Conservation (phyloP, 2,888 invertebrate genomes). For the Lysandra bellargus region DNA sequence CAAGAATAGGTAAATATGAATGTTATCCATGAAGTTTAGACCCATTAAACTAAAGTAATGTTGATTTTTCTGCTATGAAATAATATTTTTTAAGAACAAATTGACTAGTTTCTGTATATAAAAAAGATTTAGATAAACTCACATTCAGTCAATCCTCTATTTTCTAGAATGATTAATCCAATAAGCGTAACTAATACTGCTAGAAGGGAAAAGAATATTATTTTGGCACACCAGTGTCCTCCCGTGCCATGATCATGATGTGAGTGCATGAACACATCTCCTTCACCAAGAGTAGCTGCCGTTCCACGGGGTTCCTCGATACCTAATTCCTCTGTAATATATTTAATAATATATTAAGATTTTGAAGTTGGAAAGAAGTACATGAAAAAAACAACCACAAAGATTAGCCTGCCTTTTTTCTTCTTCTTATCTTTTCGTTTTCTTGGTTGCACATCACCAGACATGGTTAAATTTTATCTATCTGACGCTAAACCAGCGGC, state of each 20-base stretch:
- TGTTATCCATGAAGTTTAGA: too few relatives aligned
- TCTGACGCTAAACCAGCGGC: conserved; percentile 70
- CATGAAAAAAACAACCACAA: not conserved
- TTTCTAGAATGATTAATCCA: conserved; percentile 89
- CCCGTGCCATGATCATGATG: conserved; percentile 88
- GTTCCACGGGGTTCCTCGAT: conserved; percentile 73
- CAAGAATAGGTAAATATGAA: too few relatives aligned
- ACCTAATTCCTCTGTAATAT: conserved; percentile 66
- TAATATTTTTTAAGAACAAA: too few relatives aligned
- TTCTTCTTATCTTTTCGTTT: conserved; percentile 91
- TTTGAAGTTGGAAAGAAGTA: not conserved
- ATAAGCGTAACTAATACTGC: conserved; percentile 86
- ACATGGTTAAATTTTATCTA: conserved; percentile 82
- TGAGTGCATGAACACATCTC: conserved; percentile 88
- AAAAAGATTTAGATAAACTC: conserved; percentile 57
- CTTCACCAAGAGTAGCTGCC: conserved; percentile 75
- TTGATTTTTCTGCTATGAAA: too few relatives aligned
- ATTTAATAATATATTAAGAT: not conserved
- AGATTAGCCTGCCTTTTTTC: conserved; percentile 85
- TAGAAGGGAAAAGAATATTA: conserved; percentile 89
- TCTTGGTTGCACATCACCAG: conserved; percentile 92
- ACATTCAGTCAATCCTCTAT: conserved; percentile 89
- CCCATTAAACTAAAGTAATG: too few relatives aligned
- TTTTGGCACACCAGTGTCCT: conserved; percentile 91
- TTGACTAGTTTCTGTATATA: not conserved